phyloP scores from a whole-genome alignment of 2,113 vertebrate species.

The Neodontobutis hainanensis region DNA sequence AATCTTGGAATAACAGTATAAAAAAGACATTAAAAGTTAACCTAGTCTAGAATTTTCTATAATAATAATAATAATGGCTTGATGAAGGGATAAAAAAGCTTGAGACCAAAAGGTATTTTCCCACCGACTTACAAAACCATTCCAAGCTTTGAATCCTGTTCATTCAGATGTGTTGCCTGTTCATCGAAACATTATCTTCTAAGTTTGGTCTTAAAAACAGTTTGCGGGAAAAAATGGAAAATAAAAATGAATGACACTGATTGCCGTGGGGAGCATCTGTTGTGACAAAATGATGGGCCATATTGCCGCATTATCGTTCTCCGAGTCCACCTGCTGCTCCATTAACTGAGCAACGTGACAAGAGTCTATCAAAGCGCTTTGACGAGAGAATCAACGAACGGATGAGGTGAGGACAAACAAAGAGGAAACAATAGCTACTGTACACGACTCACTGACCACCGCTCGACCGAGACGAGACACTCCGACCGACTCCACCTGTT shows the following conservation, averaged over 20 bases:
- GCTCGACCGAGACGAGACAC: background rate
- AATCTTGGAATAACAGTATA: no score
- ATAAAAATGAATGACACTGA: conserved; percentile 44
- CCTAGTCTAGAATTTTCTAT: no score
- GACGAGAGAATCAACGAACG: background rate
- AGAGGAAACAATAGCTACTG: conserved; percentile 2
- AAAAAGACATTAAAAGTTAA: no score
- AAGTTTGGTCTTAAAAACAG: background rate
- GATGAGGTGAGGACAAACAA: conserved; percentile 28
- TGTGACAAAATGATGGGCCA: conserved; percentile 42
- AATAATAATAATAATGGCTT: no score
- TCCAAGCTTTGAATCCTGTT: background rate
- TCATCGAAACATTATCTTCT: no score
- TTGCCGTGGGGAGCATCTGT: conserved; percentile 59
- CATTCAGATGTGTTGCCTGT: conserved; percentile 3
- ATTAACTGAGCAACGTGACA: conserved; percentile 43
- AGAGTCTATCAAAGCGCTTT: conserved; percentile 42
- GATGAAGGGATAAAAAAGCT: background rate
- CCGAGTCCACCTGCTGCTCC: conserved; percentile 64
- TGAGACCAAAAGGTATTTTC: conserved; percentile 44
- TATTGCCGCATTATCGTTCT: conserved; percentile 53
- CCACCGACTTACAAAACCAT: conserved; percentile 32
- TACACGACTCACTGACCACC: background rate
- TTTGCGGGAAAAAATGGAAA: background rate
- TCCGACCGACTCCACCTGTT: conserved; percentile 2